Evolutionary conservation across 2,888 invertebrate species (phyloP).

Genomic region (Diaphora mendica): DNA sequence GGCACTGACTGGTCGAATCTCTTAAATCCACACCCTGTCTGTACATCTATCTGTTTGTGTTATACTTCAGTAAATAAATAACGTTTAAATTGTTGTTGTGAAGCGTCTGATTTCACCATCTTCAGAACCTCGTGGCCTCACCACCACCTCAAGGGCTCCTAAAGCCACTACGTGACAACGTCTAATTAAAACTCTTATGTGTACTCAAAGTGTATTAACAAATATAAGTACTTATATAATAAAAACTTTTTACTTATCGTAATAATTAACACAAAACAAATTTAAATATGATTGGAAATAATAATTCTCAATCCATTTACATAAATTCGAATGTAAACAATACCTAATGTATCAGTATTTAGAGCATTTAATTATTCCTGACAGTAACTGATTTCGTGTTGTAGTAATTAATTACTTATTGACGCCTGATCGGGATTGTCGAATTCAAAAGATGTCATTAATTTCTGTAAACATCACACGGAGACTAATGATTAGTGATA

Average conservation of each 20-base stretch:
- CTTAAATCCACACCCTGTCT: no score
- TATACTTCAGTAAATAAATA: no score
- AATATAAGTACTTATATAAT: neutral
- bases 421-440: neutral
- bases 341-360: neutral
- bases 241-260: no score
- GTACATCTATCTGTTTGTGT: no score
- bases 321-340: neutral
- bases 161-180: no score
- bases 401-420: slow-evolving; percentile 13
- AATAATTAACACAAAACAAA: neutral
- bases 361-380: slow-evolving; percentile 7
- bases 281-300: neutral
- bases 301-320: neutral
- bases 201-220: no score
- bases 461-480: slow-evolving; percentile 5
- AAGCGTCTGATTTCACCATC: no score
- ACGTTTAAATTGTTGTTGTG: no score
- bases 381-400: slow-evolving; percentile 2
- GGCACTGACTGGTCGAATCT: no score
- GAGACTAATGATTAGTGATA: slow-evolving; percentile 6
- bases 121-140: no score
- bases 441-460: slow-evolving; percentile 10
- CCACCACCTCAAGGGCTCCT: no score
- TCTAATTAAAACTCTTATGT: no score